phyloP scores from a whole-genome alignment of 2,113 vertebrate genomes.

The Melanostigma gelatinosum region DNA sequence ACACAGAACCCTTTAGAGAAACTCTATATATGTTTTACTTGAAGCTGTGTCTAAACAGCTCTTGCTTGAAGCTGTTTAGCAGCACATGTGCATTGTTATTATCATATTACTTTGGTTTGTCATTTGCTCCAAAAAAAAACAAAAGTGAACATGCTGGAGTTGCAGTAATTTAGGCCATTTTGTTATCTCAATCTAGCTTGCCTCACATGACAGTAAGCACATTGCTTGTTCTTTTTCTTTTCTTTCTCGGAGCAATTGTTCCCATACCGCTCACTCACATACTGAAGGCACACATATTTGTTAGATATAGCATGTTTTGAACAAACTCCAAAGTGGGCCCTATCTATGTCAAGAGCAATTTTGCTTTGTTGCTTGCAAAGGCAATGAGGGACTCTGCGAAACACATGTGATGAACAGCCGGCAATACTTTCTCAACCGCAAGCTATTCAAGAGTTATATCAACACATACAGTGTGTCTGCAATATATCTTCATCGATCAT shows the following conservation, averaged over 20 bases:
- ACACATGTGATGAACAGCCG: slow-evolving; percentile 61
- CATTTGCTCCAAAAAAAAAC: slow-evolving; percentile 17
- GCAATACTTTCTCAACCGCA: slow-evolving; percentile 18
- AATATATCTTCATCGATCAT: not conserved
- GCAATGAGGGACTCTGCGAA: slow-evolving; percentile 49
- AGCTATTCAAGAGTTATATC: slow-evolving; percentile 7
- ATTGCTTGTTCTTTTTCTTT: not conserved
- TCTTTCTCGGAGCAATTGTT: slow-evolving; percentile 37
- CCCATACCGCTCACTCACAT: slow-evolving; percentile 31
- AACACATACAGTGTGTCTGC: not conserved
- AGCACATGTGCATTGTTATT: slow-evolving; percentile 48
- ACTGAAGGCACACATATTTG: slow-evolving; percentile 43
- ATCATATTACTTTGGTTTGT: slow-evolving; percentile 64
- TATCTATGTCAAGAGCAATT: slow-evolving; percentile 66
- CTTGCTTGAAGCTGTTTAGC: slow-evolving; percentile 40
- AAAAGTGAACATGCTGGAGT: slow-evolving; percentile 19
- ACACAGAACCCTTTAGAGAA: slow-evolving; percentile 67
- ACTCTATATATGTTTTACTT: slow-evolving; percentile 67
- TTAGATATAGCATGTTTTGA: slow-evolving; percentile 54
- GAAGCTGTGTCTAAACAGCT: slow-evolving; percentile 51
- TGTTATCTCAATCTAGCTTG: slow-evolving; percentile 27
- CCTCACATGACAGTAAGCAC: slow-evolving; percentile 35
- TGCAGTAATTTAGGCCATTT: slow-evolving; percentile 21
- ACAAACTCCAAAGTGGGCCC: slow-evolving; percentile 42
- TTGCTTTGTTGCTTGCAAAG: slow-evolving; percentile 46